These are phyloP conservation scores for Drosophila kambysellisi DNA, from an alignment of 2,888 invertebrate species.

Conservation along the genomic window DNA sequence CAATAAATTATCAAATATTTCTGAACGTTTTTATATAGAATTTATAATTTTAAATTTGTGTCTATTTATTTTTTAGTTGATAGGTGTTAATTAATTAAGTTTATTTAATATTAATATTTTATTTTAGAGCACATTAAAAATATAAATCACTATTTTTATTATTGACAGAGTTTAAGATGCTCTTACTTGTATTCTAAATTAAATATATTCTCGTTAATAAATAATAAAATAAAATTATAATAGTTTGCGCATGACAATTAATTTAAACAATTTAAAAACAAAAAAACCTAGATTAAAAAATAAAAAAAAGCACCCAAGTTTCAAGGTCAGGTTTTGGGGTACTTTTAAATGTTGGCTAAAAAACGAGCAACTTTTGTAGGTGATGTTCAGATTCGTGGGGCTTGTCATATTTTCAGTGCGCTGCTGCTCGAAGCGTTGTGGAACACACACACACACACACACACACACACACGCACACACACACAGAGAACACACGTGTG, in stretches of 20 bases:
- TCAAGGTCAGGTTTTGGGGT: neutral
- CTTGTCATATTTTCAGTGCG: slow-evolving; percentile 17
- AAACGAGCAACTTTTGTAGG: slow-evolving; percentile 52
- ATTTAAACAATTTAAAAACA: neutral
- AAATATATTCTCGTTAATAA: neutral
- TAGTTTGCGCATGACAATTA: neutral
- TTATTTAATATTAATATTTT: neutral
- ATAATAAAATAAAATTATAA: neutral
- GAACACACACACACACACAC: slow-evolving; percentile 45
- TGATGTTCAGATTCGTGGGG: slow-evolving; percentile 39
- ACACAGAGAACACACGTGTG: neutral
- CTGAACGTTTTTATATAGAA: too few species aligned
- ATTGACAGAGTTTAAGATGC: neutral
- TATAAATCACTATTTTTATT: too few species aligned
- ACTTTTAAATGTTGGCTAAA: neutral
- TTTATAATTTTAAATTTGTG: neutral
- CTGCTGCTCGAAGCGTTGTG: slow-evolving; percentile 57
- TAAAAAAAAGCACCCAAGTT: neutral
- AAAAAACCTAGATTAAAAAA: neutral
- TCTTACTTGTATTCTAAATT: neutral
- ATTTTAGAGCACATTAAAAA: neutral
- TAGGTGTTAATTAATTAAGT: neutral
- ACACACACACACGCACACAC: slow-evolving; percentile 13
- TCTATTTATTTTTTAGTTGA: neutral
- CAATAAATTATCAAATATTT: too few species aligned